Percentiles rank a stretch among this genome's conserved stretches.
Evolutionary conservation across 2,888 invertebrate genomes (phyloP).

Genomic region (Ennomos erosarius): DNA sequence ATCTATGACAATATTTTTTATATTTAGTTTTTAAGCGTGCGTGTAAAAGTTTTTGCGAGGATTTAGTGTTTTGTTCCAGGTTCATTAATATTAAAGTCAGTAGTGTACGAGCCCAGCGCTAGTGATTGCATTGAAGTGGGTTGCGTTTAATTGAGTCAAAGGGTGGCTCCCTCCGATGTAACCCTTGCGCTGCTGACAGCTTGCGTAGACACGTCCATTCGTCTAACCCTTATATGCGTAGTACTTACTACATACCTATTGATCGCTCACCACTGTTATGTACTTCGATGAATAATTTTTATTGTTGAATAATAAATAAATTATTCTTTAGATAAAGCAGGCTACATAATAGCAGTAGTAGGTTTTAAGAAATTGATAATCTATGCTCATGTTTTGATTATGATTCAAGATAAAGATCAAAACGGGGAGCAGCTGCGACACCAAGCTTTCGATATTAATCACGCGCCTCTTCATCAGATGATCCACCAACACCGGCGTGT

Average conservation of each 20-base stretch:
- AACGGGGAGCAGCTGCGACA: conserved; percentile 25
- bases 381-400: not conserved
- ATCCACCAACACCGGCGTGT: conserved; percentile 33
- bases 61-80: conserved; percentile 4
- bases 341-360: not conserved
- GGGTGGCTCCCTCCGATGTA: conserved; percentile 35
- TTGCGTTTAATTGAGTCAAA: conserved; percentile 44
- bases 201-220: conserved; percentile 29
- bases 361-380: not conserved
- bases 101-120: conserved; percentile 10
- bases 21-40: too few relatives aligned
- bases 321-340: too few relatives aligned
- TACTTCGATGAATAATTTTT: too few relatives aligned
- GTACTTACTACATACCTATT: conserved; percentile 25
- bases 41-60: too few relatives aligned
- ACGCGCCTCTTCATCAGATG: conserved; percentile 29
- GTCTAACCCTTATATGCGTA: conserved; percentile 14
- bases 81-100: conserved; percentile 17
- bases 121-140: conserved; percentile 40
- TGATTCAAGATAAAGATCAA: conserved; percentile 18
- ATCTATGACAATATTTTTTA: too few relatives aligned
- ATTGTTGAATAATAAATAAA: too few relatives aligned
- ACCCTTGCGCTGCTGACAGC: conserved; percentile 43
- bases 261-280: conserved; percentile 17
- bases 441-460: conserved; percentile 24